phyloP scores from a whole-genome alignment of 2,797 vertebrate species.

The Fratercula arctica region DNA sequence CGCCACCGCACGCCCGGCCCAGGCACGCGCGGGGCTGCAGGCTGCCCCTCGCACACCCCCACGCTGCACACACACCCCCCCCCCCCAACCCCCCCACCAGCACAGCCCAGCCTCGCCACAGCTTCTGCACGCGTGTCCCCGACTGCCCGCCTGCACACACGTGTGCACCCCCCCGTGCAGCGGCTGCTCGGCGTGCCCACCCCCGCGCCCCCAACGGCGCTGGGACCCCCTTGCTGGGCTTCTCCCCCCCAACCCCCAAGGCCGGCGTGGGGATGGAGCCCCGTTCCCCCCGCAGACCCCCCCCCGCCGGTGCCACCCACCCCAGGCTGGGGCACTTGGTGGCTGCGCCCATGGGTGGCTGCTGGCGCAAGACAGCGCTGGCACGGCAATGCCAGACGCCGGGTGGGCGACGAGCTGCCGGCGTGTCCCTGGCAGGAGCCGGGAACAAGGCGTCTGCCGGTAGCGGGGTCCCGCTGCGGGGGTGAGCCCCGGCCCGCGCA shows the following conservation, averaged over 20 bases:
- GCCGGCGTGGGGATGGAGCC: background rate
- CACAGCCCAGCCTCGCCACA: background rate
- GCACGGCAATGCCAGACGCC: conserved; percentile 44
- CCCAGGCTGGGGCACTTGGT: background rate
- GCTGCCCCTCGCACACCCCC: background rate
- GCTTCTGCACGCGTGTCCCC: fast-evolving
- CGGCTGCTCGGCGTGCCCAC: fast-evolving
- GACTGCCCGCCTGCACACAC: background rate
- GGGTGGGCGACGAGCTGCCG: conserved; percentile 43
- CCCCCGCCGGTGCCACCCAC: background rate
- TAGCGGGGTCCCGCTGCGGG: background rate
- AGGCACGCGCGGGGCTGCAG: background rate
- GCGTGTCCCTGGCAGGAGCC: conserved; percentile 18
- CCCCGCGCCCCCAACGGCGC: fast-evolving
- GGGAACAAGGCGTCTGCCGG: conserved; percentile 28
- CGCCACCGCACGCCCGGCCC: background rate
- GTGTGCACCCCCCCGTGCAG: fast-evolving
- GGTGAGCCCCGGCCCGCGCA: background rate
- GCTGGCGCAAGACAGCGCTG: background rate
- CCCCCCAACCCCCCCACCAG: background rate
- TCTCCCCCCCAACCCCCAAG: no score
- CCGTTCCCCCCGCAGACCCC: background rate
- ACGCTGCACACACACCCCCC: background rate
- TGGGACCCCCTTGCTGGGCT: background rate
- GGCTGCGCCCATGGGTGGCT: background rate